phyloP scores from a whole-genome alignment of 2,888 invertebrate species.

The Agriopis marginaria region DNA sequence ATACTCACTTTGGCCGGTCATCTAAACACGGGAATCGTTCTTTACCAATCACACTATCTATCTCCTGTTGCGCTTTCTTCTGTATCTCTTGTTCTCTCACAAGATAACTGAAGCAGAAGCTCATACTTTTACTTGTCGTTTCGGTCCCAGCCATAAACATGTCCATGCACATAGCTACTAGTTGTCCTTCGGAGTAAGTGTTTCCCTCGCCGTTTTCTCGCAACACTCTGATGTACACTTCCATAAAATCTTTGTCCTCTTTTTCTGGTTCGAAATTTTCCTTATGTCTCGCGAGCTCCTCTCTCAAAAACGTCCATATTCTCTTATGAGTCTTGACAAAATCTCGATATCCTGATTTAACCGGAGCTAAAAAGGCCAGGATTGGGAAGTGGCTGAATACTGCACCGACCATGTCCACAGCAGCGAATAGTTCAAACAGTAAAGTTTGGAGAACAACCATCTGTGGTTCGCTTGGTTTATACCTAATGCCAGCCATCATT shows the following conservation, averaged over 20 bases:
- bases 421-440: slow-evolving; percentile 89
- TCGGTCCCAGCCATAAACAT: slow-evolving; percentile 96
- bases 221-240: slow-evolving; percentile 91
- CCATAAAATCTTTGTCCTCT: slow-evolving; percentile 92
- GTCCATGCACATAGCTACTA: slow-evolving; percentile 93
- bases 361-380: slow-evolving; percentile 90
- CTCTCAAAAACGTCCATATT: slow-evolving; percentile 90
- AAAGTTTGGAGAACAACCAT: slow-evolving; percentile 89
- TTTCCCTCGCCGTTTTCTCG: slow-evolving; percentile 85
- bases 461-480: slow-evolving; percentile 89
- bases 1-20: slow-evolving; percentile 89
- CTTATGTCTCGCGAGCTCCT: slow-evolving; percentile 91
- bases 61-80: slow-evolving; percentile 91
- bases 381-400: slow-evolving; percentile 93
- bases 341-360: slow-evolving; percentile 91
- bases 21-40: slow-evolving; percentile 89
- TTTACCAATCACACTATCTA: slow-evolving; percentile 90
- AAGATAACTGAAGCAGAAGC: slow-evolving; percentile 91
- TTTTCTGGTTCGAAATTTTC: slow-evolving; percentile 84
- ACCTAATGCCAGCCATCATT: slow-evolving; percentile 93
- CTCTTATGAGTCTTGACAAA: slow-evolving; percentile 90
- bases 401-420: slow-evolving; percentile 93
- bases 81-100: slow-evolving; percentile 91
- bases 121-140: slow-evolving; percentile 92
- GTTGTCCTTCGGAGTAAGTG: slow-evolving; percentile 90